Evolutionary conservation across 2,888 invertebrate genomes (phyloP), one percentile per base, ranked within the genome.

Genomic region (Eurois occulta): DNA sequence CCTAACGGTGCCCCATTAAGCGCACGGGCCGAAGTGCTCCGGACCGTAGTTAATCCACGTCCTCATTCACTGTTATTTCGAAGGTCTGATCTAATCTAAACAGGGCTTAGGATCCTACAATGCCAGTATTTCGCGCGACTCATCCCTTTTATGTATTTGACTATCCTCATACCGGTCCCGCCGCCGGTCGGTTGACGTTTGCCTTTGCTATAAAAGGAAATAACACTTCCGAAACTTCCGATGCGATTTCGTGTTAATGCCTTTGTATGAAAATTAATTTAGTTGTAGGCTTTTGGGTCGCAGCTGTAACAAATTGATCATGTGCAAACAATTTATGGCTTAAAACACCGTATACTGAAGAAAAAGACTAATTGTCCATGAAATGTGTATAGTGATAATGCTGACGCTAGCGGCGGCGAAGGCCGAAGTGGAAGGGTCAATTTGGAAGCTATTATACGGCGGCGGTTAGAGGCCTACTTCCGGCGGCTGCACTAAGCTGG

Each of bases 41-140:
- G 96, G 95, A 96, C 96, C 96, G 96, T 96, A 96, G 96, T 96
- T 96, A 96, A 96, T 96, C 96, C 96, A 96, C 95, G 96, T 96
- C 96, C 96, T 96, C 96, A 96, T 96, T 96, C 96, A 95, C 96
- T 96, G 96, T 96, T 96, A 96, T 96, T 96, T 96, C 96, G 95
- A 96, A 96, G 96, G 96, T 95, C 96, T 96, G 96, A 96, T 96
- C 96, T 96, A 96, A 96, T 96, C 96, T 96, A 96, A 96, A 96
- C 96, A 95, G 95, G 94, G 95, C 96, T 96, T 96, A 96, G 95
- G 94, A 95, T 95, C 94, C 94, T 95, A 95, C 96, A 95, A 95
- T 94, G 95, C 93, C 95, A 95, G 95, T 96, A 95, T 95, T 95
- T 95, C 94, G 94, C 95, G 94, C 95, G 94, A 94, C 94, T 95